Evolutionary conservation across 1,140 invertebrate genomes (phyloP), one percentile per base, ranked within the genome.

Genomic region (Meloidogyne hapla): DNA sequence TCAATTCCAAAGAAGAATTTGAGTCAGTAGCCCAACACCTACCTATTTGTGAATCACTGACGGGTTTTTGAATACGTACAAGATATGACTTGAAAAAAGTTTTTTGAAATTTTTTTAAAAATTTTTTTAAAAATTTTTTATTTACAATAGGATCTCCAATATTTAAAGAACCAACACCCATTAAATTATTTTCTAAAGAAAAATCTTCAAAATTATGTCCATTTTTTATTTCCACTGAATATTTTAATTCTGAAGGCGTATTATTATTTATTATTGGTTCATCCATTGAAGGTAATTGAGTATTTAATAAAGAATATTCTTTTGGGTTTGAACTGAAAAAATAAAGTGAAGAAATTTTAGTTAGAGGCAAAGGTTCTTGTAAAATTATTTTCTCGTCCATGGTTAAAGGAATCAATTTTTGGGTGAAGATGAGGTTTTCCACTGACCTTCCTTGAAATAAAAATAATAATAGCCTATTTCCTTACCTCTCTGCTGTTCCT

Each of bases 131-230:
- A 12, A 80, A 18, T 26, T 74, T 15, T 18, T 26, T 66, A 76
- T 81, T 63, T 56, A 87, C 84, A 77, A 86, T 87, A 33, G 77
- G 78, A 69, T 86, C 84, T 3, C 85, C 84, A 66, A 86, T 84
- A 66, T 85, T 83, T 10, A 86, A 73, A 33, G 85, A 75, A 40
- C 69, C 64, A 56, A n/a, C 5, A 56, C 8, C 8, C 18, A 56
- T 56, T 56, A n/a, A 6, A 56, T 56, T 56, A 56, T 56, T 56
- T n/a, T 56, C 4, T n/a, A n/a, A n/a, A 48, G 45, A 48, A 56
- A 56, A 56, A n/a, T 56, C 48, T n/a, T 56, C 48, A 56, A 56
- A 56, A 15, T 64, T 38, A 63, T 81, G 79, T 10, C 84, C 84
- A 40, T 75, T 74, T 5, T 77, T 78, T 25, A 86, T 87, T 42